These are phyloP conservation scores for Stenolophus ochropezus DNA, from an alignment of 2,888 invertebrate genomes.

Conservation along the genomic window DNA sequence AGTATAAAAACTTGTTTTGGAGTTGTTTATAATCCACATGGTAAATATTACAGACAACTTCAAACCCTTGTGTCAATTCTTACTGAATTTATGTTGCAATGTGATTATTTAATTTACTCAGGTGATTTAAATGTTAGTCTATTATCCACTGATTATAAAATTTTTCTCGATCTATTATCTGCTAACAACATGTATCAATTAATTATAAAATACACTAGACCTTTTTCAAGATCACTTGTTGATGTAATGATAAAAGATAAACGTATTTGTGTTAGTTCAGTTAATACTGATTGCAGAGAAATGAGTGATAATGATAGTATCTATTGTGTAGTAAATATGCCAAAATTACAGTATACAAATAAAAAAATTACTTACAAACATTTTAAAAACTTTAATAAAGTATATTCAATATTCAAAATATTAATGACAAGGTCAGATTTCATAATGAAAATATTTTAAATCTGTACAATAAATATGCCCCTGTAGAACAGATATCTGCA, in stretches of 20 bases:
- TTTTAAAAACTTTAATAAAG: neutral
- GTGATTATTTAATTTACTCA: neutral
- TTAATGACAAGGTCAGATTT: too few relatives aligned
- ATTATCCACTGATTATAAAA: neutral
- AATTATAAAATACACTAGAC: neutral
- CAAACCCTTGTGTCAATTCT: neutral
- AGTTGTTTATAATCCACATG: neutral
- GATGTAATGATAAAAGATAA: too few relatives aligned
- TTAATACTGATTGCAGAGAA: too few relatives aligned
- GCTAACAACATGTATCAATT: neutral
- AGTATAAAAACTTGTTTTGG: neutral
- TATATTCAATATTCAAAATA: too few relatives aligned
- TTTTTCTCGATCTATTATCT: neutral
- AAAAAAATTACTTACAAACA: neutral
- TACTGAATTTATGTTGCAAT: neutral
- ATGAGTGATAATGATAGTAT: neutral
- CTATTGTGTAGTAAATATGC: neutral
- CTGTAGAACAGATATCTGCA: neutral
- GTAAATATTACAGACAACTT: neutral
- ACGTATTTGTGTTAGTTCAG: too few relatives aligned
- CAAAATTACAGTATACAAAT: neutral
- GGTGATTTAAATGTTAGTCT: conserved; percentile 4
- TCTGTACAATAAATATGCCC: neutral
- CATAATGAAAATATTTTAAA: too few relatives aligned
- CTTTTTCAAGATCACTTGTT: neutral